Evolutionary conservation across 2,888 invertebrate genomes (phyloP).

Genomic region (Ptychoptera albimana): DNA sequence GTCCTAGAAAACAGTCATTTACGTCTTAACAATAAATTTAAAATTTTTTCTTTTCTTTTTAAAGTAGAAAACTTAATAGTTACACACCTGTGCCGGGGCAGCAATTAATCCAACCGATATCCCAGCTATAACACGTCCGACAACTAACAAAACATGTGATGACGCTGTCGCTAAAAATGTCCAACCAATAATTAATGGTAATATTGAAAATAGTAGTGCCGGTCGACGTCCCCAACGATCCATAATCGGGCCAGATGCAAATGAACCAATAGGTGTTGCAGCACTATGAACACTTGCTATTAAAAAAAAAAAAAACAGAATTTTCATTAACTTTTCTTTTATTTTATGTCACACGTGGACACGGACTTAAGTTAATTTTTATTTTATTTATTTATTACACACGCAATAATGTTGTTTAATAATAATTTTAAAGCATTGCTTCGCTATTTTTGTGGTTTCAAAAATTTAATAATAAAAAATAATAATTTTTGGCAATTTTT

Average conservation of each 20-base stretch:
- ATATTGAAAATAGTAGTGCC: slow-evolving; percentile 43
- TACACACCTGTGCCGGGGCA: slow-evolving; percentile 53
- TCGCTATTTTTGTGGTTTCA: too few relatives aligned
- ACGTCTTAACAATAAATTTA: too few relatives aligned
- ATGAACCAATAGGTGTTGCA: slow-evolving; percentile 49
- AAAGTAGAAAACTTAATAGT: too few relatives aligned
- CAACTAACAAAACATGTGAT: slow-evolving; percentile 40
- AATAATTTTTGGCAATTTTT: too few relatives aligned
- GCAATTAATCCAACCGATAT: slow-evolving; percentile 57
- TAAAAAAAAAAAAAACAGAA: slow-evolving; percentile 8
- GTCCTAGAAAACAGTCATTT: too few relatives aligned
- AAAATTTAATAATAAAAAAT: too few relatives aligned
- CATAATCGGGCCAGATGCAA: slow-evolving; percentile 54
- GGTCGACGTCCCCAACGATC: slow-evolving; percentile 51
- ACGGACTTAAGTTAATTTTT: background rate
- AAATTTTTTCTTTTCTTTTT: too few relatives aligned
- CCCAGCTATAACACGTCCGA: slow-evolving; percentile 52
- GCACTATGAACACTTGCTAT: slow-evolving; percentile 53
- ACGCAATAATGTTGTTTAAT: background rate
- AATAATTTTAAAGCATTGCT: background rate
- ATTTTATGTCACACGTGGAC: background rate
- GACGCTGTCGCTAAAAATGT: slow-evolving; percentile 41
- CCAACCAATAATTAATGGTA: slow-evolving; percentile 56
- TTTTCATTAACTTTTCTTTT: background rate
- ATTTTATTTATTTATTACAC: background rate